Percentiles rank a stretch among this genome's conserved stretches.
phyloP scores from a whole-genome alignment of 2,888 invertebrate species.

The Tipula confusa region DNA sequence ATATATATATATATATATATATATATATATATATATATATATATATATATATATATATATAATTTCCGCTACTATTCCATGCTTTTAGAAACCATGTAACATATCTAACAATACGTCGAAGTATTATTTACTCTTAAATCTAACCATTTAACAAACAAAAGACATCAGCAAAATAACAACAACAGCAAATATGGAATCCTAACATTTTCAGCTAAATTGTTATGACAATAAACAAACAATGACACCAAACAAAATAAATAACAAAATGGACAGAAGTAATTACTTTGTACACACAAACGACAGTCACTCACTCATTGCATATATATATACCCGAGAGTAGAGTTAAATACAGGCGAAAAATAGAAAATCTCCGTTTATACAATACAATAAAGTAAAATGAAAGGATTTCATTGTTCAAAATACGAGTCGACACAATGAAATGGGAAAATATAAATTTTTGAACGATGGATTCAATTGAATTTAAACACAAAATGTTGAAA shows the following conservation, averaged over 20 bases:
- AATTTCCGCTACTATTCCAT: too few species aligned
- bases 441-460: neutral
- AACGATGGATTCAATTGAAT: neutral
- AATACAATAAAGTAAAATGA: neutral
- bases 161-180: neutral
- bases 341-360: neutral
- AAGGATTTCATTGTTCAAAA: slow-evolving; percentile 17
- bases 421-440: neutral
- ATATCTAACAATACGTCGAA: neutral
- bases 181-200: neutral
- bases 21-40: too few species aligned
- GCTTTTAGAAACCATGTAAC: too few species aligned
- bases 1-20: too few species aligned
- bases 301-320: neutral
- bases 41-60: too few species aligned
- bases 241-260: neutral
- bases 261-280: slow-evolving; percentile 12
- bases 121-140: neutral
- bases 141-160: neutral
- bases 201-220: neutral
- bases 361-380: neutral
- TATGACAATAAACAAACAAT: neutral
- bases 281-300: neutral
- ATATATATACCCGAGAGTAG: neutral
- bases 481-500: neutral